Base-by-base conservation (phyloP, 2,113 vertebrate species). In the Protomyctophum bolini region DNA sequence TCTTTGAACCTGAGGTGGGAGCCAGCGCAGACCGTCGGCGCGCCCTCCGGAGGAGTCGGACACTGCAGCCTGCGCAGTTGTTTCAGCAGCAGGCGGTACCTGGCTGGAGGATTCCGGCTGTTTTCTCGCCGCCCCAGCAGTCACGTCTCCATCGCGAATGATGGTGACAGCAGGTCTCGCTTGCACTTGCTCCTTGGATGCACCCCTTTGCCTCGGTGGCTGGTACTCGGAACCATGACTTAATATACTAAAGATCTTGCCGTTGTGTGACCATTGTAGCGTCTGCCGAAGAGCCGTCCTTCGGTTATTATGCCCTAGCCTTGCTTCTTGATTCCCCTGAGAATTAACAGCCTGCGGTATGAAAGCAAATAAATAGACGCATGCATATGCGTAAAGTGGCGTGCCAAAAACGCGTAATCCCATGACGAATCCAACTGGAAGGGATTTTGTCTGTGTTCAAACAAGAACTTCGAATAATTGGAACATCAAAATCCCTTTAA, bases 261-360 rank as follows among this genome's bases (percentile, higher is more conserved):
- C 97, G 73, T 97, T 96, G 92, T 96, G 96, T 72, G 95, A 93
- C 97, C 97, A 98, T 73, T 95, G 95, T 50, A 98, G 91, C 49
- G 91, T 92, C 76, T 96, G 95, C 69, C 95, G 92, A 86, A 94
- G 95, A 66, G 92, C 93, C 0, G 91, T 91, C 7, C 89, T 87
- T 12, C 47, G 91, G 57, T 4, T 61, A 10, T 70, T 79, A 21
- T 21, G 21, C 15, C 64, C 72, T 45, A 70, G 75, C 6, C 75
- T 90, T 63, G 58, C 61, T 47, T 41, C 91, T 49, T 45, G 89
- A 61, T 85, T 90, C 45, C 83, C 91, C 85, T 94, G 94, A 78
- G 92, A 91, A 8, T 81, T 73, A 10, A 72, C 89, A 62, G 79
- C 70, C 64, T 89, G 93, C 58, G 94, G 73, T 61, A 94, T 66